Conservation (phyloP, 2,888 invertebrate species). For the Drosophila vallismaia region DNA sequence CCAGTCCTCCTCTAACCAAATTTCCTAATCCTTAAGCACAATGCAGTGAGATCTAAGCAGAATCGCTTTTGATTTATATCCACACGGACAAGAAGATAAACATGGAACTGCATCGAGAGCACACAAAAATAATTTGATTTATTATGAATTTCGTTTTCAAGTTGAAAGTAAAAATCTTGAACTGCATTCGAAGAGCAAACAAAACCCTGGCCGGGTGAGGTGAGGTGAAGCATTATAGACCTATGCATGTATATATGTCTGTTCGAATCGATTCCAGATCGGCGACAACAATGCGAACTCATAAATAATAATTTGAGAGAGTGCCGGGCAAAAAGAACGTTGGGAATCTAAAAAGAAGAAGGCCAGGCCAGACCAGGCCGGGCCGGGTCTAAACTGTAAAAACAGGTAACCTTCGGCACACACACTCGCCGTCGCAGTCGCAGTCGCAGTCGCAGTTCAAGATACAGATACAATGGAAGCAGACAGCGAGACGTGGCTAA, state of each 20-base stretch:
- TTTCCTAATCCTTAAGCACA: conserved; percentile 25
- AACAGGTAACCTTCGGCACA: conserved; percentile 73
- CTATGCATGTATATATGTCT: conserved; percentile 18
- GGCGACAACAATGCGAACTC: conserved; percentile 77
- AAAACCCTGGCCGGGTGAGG: conserved; percentile 21
- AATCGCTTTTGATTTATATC: conserved; percentile 63
- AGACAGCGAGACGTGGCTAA: conserved; percentile 48
- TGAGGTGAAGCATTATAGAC: conserved; percentile 43
- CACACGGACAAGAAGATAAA: conserved; percentile 43
- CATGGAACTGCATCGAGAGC: conserved; percentile 46
- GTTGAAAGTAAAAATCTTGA: conserved; percentile 69
- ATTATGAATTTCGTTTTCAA: conserved; percentile 67
- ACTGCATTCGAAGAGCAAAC: conserved; percentile 40
- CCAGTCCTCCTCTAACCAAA: background rate
- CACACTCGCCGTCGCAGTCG: conserved; percentile 13
- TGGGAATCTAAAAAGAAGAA: conserved; percentile 51
- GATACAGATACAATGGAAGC: conserved; percentile 35
- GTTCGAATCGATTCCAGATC: conserved; percentile 62
- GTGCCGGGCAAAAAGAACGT: conserved; percentile 34
- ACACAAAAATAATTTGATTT: conserved; percentile 73
- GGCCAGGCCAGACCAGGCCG: conserved; percentile 28
- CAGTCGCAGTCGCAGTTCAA: conserved; percentile 7
- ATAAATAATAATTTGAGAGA: conserved; percentile 76
- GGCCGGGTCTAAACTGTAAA: conserved; percentile 61
- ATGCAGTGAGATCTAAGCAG: conserved; percentile 46